Evolutionary conservation across 2,797 vertebrate species (phyloP), one percentile per base, ranked within the genome.

Genomic region (Spheniscus humboldti): DNA sequence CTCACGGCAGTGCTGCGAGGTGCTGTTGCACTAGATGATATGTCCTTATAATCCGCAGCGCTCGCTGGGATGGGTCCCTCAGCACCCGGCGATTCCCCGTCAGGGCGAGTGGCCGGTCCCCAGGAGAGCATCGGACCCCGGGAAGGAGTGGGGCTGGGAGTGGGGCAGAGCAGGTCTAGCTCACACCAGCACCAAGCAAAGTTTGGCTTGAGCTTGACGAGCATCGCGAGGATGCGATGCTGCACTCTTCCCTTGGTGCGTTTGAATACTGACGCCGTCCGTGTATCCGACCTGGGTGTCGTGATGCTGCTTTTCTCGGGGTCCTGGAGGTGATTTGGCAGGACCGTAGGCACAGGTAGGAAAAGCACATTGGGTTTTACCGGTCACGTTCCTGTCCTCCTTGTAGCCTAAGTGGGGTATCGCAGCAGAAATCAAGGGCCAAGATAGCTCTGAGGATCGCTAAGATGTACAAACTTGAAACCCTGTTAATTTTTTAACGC

Each of bases 201-300:
- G 55, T 25, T 64, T 10, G 11, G 3, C 22, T 72, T 48, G 28
- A 84, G 39, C 30, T 31, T 15, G 28, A 15, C 2, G 31, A 66
- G 31, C 72, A 6, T 17, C 3, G 0, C 25, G 28, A 8, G 71
- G 37, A 28, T 18, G 57, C n/a, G 13, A 8, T 25, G 28, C 67
- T n/a, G 25, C 10, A 0, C 78, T 18, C 30, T 48, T 11, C 28
- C 41, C 5, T 2, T 0, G 50, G 6, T 7, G 25, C 1, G 1
- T 27, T 47, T 47, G 24, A 2, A 8, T 9, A 0, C 18, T 15
- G 53, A 2, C 4, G 2, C 18, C n/a, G 13, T 57, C 57, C 31
- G 0, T 7, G 35, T 23, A 2, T 30, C 81, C 7, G 1, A 13
- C 5, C 6, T 28, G 73, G 41, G 1, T 22, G 43, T 15, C 0